Base-by-base conservation (phyloP, 2,113 vertebrate species). In the Antennarius striatus region DNA sequence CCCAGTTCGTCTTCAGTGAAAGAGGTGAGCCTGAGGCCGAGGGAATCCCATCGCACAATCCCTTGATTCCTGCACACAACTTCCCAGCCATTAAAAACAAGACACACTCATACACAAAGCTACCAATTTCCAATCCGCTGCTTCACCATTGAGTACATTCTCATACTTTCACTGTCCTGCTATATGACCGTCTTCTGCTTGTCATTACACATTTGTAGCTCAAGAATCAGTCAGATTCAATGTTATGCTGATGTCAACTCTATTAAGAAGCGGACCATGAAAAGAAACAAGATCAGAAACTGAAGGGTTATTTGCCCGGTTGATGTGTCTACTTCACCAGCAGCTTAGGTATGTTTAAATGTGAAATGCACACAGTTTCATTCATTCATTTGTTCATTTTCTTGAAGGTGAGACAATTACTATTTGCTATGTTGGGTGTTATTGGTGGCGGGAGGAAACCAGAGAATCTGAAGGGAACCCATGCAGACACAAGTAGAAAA, bases 31-130 rank as follows among this genome's bases (percentile, higher is more conserved):
- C 66, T 22, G 43, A 72, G 68, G 82, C 49, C 32, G 32, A 57
- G 84, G 86, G 79, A 86, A 84, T 79, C 80, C 83, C 77, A 68
- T 64, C 69, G 75, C 52, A 75, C 39, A 75, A 63, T 53, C 43
- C 61, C 63, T 50, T 10, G 22, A 10, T 66, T 70, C 51, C 58
- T 68, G 43, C 57, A 48, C 63, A 62, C 22, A 68, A 60, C 52
- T 56, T 69, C 60, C 48, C 53, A 64, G 77, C 65, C 63, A 52
- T 76, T 76, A 45, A 55, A 81, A 71, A 63, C 39, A 57, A 59
- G 28, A 36, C 40, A 73, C 62, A 70, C 73, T 78, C 73, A 73
- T 61, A 63, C 72, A 70, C 40, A 59, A 47, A 56, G 50, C 32
- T 50, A 67, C 47, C 39, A 29, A 13, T 58, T 73, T 67, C 39